Percentiles rank a stretch among this genome's conserved stretches.
Evolutionary conservation across 2,797 vertebrate species (phyloP).

Genomic region (Myotis daubentonii): DNA sequence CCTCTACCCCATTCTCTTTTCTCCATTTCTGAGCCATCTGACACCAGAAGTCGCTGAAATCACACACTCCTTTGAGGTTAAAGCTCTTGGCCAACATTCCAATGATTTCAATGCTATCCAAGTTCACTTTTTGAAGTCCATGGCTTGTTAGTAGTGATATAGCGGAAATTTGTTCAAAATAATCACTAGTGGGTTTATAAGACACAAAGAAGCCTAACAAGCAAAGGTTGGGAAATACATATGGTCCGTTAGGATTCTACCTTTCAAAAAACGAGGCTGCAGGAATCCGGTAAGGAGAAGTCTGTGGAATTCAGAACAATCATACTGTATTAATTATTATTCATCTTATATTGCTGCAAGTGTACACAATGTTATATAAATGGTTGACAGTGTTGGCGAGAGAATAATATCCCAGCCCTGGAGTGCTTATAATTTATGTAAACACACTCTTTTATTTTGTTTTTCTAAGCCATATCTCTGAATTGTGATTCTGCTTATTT

Average conservation of each 20-base stretch:
- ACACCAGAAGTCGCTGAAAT: slow-evolving; percentile 57
- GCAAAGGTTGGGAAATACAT: slow-evolving; percentile 24
- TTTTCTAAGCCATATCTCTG: slow-evolving; percentile 57
- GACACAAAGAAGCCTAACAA: slow-evolving; percentile 52
- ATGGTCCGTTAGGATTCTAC: slow-evolving; percentile 50
- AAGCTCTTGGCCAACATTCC: slow-evolving; percentile 42
- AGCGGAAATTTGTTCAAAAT: slow-evolving; percentile 63
- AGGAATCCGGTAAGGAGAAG: not conserved
- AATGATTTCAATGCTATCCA: slow-evolving; percentile 53
- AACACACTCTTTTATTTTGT: slow-evolving; percentile 73
- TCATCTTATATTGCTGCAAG: slow-evolving; percentile 61
- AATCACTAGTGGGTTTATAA: slow-evolving; percentile 54
- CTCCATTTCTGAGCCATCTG: slow-evolving; percentile 37
- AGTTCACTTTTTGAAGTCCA: slow-evolving; percentile 65
- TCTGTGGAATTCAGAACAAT: slow-evolving; percentile 46
- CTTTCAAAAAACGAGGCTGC: slow-evolving; percentile 42
- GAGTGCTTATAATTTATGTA: slow-evolving; percentile 75
- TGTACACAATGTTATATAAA: slow-evolving; percentile 65
- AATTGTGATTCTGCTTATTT: slow-evolving; percentile 59
- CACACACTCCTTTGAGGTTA: slow-evolving; percentile 61
- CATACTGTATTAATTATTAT: slow-evolving; percentile 54
- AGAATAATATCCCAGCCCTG: slow-evolving; percentile 68
- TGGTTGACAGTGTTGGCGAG: slow-evolving; percentile 60
- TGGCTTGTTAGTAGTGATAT: slow-evolving; percentile 1
- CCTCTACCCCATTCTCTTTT: not conserved